Evolutionary conservation across 37 sponge, comb jelly and placozoan genomes (phyloP), one percentile per base, ranked within the genome.

Genomic region (Chondrosia reniformis): DNA sequence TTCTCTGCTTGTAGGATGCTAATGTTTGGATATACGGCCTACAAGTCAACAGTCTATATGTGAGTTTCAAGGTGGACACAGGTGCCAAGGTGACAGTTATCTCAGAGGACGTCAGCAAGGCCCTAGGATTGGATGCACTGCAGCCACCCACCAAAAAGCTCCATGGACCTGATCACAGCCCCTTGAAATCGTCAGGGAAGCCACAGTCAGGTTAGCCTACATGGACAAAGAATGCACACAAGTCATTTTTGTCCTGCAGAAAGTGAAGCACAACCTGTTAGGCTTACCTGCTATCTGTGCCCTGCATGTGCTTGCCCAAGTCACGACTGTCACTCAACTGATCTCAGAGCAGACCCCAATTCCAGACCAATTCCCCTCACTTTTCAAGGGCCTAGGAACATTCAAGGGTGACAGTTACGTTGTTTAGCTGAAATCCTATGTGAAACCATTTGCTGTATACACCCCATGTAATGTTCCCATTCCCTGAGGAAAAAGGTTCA

Each of bases 401-500:
- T 59, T 59, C 17, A 6, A 59, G 28, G 61, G n/a, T 6, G 61
- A 59, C 6, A 49, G n/a, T n/a, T 66, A 66, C 36, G 38, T 5
- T 8, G 36, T 66, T 19, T 37, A 66, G 30, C 33, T 66, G 19
- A 10, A 66, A 40, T 39, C 67, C 7, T 25, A 66, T 30, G 67
- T 39, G 5, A 31, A 31, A 4, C 72, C 67, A 8, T 66, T 31
- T 66, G 67, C 67, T 6, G 9, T 66, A 7, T 66, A 5, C 17
- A 66, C 67, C 6, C 37, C 67, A 10, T 6, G 67, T 8, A 66
- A 66, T 66, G 67, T 66, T 21, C 67, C 67, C 17, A 37, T 66
- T 8, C 67, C 38, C 67, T 66, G 31, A 10, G 67, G 38, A 10
- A 10, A 19, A 66, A 66, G 38, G 67, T 66, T 37, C 7, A 66